Evolutionary conservation across 2,113 vertebrate genomes (phyloP).

Genomic region (Ploceus nigricollis): DNA sequence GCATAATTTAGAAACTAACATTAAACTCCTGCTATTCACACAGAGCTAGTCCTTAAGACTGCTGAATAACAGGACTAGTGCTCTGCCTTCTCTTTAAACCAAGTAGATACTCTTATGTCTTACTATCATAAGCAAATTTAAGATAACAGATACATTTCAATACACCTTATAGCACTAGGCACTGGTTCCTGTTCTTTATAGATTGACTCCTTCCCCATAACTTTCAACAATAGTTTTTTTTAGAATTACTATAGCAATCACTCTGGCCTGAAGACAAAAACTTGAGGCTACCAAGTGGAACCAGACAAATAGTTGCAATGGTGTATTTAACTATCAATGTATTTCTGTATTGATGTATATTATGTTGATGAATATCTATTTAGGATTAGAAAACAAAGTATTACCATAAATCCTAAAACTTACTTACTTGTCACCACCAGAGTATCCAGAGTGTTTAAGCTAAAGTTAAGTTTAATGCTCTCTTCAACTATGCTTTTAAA

Average conservation of each 20-base stretch:
- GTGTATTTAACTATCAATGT: neutral
- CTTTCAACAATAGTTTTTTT: neutral
- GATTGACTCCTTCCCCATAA: neutral
- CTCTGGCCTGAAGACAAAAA: neutral
- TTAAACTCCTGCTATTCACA: neutral
- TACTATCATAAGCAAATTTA: neutral
- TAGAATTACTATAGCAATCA: neutral
- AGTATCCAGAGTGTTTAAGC: neutral
- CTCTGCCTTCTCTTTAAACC: neutral
- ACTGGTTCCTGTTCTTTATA: neutral
- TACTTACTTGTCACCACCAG: neutral
- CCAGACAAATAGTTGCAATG: neutral
- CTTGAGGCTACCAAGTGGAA: neutral
- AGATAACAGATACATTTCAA: neutral
- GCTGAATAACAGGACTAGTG: neutral
- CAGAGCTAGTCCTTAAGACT: neutral
- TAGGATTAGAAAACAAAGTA: neutral
- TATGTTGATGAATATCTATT: neutral
- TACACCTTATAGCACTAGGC: neutral
- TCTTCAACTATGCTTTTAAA: neutral
- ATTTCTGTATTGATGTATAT: neutral
- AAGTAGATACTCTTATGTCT: neutral
- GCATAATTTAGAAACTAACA: neutral
- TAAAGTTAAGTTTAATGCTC: neutral
- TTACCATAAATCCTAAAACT: neutral